These are phyloP conservation scores for Drosophila funebris DNA, from an alignment of 1,140 invertebrate species.

Conservation along the genomic window DNA sequence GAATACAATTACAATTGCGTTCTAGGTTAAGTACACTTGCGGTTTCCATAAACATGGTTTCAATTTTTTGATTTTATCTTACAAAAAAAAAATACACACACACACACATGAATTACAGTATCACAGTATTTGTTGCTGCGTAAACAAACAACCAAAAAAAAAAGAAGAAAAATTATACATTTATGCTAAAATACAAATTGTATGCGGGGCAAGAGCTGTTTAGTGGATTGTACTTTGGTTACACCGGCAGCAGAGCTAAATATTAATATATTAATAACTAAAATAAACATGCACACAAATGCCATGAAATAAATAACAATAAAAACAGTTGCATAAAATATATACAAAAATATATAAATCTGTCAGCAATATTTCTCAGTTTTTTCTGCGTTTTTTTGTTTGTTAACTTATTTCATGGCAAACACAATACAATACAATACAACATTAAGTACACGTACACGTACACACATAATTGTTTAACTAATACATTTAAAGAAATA, in stretches of 20 bases:
- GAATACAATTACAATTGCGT: constrained; percentile 64
- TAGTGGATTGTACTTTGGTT: constrained; percentile 63
- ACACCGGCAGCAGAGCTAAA: constrained; percentile 46
- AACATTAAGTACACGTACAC: constrained; percentile 15
- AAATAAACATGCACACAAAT: constrained; percentile 3
- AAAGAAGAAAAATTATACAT: constrained; percentile 16
- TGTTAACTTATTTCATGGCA: constrained; percentile 1
- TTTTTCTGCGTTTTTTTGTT: not conserved
- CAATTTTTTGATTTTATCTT: constrained; percentile 13
- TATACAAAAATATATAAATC: too few relatives aligned
- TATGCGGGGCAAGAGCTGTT: constrained; percentile 54
- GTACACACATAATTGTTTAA: not conserved
- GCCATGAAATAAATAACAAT: constrained; percentile 1
- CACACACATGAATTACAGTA: constrained; percentile 53
- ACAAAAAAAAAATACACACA: not conserved
- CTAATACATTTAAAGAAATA: constrained; percentile 27
- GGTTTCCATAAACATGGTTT: constrained; percentile 3
- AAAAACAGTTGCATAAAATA: not conserved
- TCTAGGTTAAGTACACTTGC: constrained; percentile 48
- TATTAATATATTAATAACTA: constrained; percentile 5
- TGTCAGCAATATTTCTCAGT: not conserved
- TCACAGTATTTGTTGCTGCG: constrained; percentile 76
- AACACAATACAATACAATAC: constrained; percentile 1
- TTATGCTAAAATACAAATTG: constrained; percentile 2
- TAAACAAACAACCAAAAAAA: constrained; percentile 18